Percentiles rank a stretch among this genome's conserved stretches.
These are phyloP conservation scores for Cheirogaleus major DNA, from an alignment of 2,797 vertebrate genomes.

Conservation along the genomic window DNA sequence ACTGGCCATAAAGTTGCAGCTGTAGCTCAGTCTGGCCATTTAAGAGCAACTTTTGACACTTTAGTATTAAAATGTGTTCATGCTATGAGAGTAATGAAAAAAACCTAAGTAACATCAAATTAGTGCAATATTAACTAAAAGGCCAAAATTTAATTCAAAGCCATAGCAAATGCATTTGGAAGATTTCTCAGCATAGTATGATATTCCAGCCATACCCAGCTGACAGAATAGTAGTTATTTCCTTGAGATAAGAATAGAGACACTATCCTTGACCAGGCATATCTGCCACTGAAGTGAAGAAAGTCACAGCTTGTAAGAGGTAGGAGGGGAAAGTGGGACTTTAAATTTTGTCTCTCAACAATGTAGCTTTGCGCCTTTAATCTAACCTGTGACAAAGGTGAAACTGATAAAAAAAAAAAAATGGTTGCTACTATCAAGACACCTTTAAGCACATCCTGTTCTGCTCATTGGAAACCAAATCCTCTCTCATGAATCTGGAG, in stretches of 20 bases:
- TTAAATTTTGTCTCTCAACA: background rate
- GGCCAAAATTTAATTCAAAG: conserved; percentile 43
- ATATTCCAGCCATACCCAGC: background rate
- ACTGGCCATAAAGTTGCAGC: background rate
- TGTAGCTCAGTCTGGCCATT: background rate
- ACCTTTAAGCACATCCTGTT: background rate
- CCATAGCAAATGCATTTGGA: background rate
- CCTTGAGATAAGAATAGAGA: background rate
- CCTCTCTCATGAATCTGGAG: background rate
- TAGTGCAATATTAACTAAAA: background rate
- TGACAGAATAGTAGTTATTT: background rate
- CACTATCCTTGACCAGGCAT: background rate
- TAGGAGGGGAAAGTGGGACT: background rate
- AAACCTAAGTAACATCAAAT: background rate
- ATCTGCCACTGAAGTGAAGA: background rate
- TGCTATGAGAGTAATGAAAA: conserved; percentile 15
- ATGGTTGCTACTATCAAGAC: background rate
- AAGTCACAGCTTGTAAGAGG: background rate
- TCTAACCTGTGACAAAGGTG: background rate
- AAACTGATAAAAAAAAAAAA: conserved; percentile 19
- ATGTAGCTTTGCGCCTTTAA: background rate
- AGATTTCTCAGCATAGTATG: background rate
- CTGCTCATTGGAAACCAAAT: background rate
- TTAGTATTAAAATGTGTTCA: background rate
- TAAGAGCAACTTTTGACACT: conserved; percentile 2